Evolutionary conservation across 1,140 invertebrate genomes (phyloP).

Genomic region (Danaus melanippus): DNA sequence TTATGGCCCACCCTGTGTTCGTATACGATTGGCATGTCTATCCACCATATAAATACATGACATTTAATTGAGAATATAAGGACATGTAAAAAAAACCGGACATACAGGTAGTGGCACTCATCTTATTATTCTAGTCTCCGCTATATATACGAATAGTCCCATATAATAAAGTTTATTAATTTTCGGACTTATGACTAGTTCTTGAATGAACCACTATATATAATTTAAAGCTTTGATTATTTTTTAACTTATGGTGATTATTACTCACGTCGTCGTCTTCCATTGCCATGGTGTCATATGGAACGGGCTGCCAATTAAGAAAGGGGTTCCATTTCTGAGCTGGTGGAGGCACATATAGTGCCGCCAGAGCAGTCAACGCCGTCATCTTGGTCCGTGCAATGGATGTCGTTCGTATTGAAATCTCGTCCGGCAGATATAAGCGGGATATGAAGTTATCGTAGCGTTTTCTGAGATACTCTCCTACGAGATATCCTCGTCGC

Average conservation of each 20-base stretch:
- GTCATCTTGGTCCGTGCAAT: slow-evolving; percentile 77
- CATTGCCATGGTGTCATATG: slow-evolving; percentile 58
- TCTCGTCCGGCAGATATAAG: slow-evolving; percentile 64
- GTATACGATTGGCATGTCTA: too few relatives aligned
- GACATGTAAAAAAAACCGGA: too few relatives aligned
- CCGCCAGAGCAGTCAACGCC: slow-evolving; percentile 70
- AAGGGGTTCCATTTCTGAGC: slow-evolving; percentile 64
- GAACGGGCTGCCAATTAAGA: slow-evolving; percentile 74
- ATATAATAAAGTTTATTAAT: too few relatives aligned
- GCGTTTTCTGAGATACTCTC: slow-evolving; percentile 52
- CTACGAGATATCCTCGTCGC: slow-evolving; percentile 54
- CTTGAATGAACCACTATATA: too few relatives aligned
- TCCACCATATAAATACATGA: not conserved
- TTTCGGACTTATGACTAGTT: slow-evolving; percentile 5
- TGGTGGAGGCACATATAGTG: slow-evolving; percentile 68
- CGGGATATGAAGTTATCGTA: slow-evolving; percentile 56
- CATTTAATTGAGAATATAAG: too few relatives aligned
- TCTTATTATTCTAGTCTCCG: not conserved
- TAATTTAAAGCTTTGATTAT: not conserved
- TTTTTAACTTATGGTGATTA: not conserved
- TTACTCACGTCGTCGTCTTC: slow-evolving; percentile 68
- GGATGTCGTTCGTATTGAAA: slow-evolving; percentile 70
- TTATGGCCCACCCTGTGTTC: too few relatives aligned
- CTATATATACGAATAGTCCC: not conserved
- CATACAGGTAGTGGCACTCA: not conserved